Base-by-base conservation (phyloP, 2,113 vertebrate species). In the Chloropsis hardwickii region DNA sequence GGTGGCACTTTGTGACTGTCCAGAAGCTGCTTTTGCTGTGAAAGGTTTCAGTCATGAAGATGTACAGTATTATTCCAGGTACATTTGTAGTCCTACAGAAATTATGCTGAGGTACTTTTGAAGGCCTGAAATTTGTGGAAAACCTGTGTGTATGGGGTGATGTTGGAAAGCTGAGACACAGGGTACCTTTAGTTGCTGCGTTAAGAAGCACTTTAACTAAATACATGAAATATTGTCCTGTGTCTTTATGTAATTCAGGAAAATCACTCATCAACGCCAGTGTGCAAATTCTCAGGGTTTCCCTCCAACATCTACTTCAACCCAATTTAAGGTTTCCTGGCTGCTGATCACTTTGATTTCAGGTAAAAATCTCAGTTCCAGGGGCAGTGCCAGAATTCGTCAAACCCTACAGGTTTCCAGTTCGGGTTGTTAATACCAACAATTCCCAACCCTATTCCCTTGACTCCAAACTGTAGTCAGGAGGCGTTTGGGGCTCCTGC, bases 401-500 rank as follows among this genome's bases (percentile, higher is more conserved):
- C 53, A 95, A 82, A 19, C 80, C 95, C 69, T 84, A 25, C 51
- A 42, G 67, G 66, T 90, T 51, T 79, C 66, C 79, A 94, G 47
- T 79, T 78, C 2, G 5, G 48, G 37, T 57, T 95, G 88, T 48
- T 70, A 62, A 94, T 33, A 60, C 62, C 94, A 92, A 64, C 72
- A 85, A 76, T 88, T 92, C 70, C 84, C 28, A 79, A 73, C 27
- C 51, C 91, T 70, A 44, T 91, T 96, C 76, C 50, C 56, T 42
- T 64, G 69, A 50, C 64, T 95, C 86, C 74, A 90, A 84, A 71
- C 23, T 16, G 83, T 28, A 28, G 37, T 94, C 0, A 12, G 96
- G 90, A 96, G 90, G 79, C 73, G 25, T 86, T 93, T 37, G 58
- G 81, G 42, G 39, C 44, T 93, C 86, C 73, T 76, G 90, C 97